Evolutionary conservation across 2,797 vertebrate species (phyloP).

Genomic region (Agapornis canus): DNA sequence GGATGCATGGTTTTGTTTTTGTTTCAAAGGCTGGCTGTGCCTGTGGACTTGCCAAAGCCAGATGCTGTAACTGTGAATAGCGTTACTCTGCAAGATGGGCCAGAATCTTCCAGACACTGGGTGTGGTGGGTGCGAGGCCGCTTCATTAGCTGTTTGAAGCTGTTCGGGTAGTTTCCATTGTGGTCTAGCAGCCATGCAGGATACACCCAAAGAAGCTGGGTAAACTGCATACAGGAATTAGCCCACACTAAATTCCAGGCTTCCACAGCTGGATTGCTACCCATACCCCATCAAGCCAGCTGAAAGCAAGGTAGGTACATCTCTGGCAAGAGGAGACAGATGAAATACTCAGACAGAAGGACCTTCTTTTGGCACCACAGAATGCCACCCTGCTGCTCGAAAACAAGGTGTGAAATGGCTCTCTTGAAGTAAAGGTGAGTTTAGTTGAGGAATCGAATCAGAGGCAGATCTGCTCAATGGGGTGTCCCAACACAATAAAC

Average conservation of each 20-base stretch:
- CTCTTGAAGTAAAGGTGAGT: background rate
- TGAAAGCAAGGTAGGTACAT: background rate
- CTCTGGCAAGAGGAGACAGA: background rate
- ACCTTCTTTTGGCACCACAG: background rate
- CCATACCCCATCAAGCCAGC: background rate
- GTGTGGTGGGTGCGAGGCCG: constrained; percentile 60
- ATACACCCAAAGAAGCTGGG: constrained; percentile 52
- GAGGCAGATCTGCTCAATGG: background rate
- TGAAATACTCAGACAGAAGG: background rate
- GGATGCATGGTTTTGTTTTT: constrained; percentile 59
- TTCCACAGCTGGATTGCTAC: constrained; percentile 5
- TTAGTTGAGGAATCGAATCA: background rate
- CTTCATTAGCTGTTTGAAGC: constrained; percentile 64
- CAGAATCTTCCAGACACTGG: constrained; percentile 59
- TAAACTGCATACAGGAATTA: constrained; percentile 33
- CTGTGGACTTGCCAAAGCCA: constrained; percentile 60
- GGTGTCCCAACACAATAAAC: background rate
- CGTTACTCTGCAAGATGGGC: constrained; percentile 39
- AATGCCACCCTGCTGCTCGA: background rate
- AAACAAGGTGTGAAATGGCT: background rate
- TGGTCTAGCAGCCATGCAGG: constrained; percentile 55
- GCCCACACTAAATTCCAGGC: constrained; percentile 2
- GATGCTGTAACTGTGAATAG: constrained; percentile 44
- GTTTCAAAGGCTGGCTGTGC: constrained; percentile 50
- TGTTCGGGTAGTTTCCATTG: constrained; percentile 67